These are phyloP conservation scores for Pyrgilauda ruficollis DNA, from an alignment of 2,113 vertebrate genomes.

Conservation along the genomic window DNA sequence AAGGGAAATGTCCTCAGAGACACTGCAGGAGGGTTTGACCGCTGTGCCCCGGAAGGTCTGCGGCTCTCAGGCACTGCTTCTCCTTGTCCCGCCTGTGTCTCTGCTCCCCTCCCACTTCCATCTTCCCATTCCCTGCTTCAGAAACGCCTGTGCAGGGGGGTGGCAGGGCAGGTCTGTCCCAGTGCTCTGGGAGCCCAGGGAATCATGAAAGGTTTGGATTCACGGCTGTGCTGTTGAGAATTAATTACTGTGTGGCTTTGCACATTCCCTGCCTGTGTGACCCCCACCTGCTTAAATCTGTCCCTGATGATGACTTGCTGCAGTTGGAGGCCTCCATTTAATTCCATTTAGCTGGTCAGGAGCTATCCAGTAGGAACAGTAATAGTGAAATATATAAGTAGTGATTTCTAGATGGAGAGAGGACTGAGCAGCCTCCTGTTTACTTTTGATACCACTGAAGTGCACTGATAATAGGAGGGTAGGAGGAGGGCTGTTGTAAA, in stretches of 20 bases:
- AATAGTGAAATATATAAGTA: neutral
- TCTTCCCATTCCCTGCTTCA: fast-evolving
- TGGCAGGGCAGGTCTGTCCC: neutral
- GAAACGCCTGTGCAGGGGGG: fast-evolving
- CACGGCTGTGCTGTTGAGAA: fast-evolving
- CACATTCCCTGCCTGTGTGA: neutral
- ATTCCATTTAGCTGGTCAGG: neutral
- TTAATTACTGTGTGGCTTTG: neutral
- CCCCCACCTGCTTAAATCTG: neutral
- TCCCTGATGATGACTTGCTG: neutral
- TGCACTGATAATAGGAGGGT: neutral
- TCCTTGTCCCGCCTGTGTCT: neutral
- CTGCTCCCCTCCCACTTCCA: fast-evolving
- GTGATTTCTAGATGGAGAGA: neutral
- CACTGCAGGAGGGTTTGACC: fast-evolving
- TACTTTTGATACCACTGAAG: neutral
- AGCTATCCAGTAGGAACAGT: neutral
- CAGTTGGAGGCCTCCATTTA: neutral
- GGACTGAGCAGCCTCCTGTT: neutral
- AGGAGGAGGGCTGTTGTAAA: neutral
- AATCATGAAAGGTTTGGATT: neutral
- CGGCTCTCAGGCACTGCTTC: neutral
- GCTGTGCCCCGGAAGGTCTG: neutral
- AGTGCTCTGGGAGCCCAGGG: neutral
- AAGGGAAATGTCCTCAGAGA: neutral